Base-by-base conservation (phyloP, 2,113 vertebrate species). In the Bubalus kerabau region DNA sequence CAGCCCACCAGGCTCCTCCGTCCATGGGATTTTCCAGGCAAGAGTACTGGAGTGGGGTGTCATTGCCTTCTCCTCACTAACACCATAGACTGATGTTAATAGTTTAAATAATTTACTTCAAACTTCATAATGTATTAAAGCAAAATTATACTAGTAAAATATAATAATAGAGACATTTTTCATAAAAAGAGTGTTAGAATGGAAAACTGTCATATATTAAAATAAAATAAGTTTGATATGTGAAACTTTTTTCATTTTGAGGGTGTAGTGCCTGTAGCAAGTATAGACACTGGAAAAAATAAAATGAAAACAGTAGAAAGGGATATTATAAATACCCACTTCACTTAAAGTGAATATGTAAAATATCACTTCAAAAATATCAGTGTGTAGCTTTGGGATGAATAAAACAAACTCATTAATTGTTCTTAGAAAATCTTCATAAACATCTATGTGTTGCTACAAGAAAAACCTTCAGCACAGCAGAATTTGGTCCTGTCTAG, bases 371-470 rank as follows among this genome's bases (percentile, higher is more conserved):
- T 62, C 24, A 36, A 59, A 95, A 88, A 52, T 43, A 43, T 8
- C 26, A 56, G 2, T 62, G 8, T 3, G 0, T 62, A 8, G 1
- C 7, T 90, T 90, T 64, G 24, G 11, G 32, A 30, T 30, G 60
- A 93, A 48, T 23, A 48, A 82, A 5, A 56, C 30, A 92, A 89
- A 50, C 5, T 43, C 23, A 57, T 24, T 5, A 15, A 23, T 6
- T 6, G 1, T n/a, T 83, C 24, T 52, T 62, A 90, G 17, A 83
- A 62, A 62, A 92, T 54, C 7, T 19, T 90, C 24, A 36, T 43
- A 86, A 64, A 54, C 0, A n/a, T 7, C 14, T 57, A 56, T 16
- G 12, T 36, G 9, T 0, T 21, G 2, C 16, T 10, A 26, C 2
- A 50, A 7, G 10, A 1, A 52, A 48, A n/a, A 3, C 0, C 52